Conservation (phyloP, 2,888 invertebrate genomes). For the Dusona sp. region DNA sequence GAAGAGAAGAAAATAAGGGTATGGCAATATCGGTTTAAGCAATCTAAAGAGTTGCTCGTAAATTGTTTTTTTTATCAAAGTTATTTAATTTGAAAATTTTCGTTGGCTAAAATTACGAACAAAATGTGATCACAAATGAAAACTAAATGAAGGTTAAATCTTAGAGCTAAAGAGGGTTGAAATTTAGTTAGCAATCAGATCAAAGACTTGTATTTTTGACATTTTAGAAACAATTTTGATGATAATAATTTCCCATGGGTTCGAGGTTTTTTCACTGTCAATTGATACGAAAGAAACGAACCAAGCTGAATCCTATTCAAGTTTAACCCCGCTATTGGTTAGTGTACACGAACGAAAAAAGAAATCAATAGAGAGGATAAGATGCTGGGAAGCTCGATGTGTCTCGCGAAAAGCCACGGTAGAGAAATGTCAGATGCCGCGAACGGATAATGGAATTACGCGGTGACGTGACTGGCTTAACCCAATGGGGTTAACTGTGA, state of each 20-base stretch:
- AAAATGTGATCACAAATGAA: not conserved
- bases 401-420: constrained; percentile 26
- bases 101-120: not conserved
- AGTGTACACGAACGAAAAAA: not conserved
- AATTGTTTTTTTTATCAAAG: not conserved
- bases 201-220: not conserved
- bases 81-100: not conserved
- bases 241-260: not conserved
- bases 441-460: constrained; percentile 72
- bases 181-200: no score
- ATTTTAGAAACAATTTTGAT: not conserved
- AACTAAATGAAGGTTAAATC: not conserved
- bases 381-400: not conserved
- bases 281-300: not conserved
- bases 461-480: constrained; percentile 72
- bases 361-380: not conserved
- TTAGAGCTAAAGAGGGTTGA: no score
- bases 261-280: not conserved
- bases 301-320: not conserved
- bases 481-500: constrained; percentile 76
- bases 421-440: constrained; percentile 36
- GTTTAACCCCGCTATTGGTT: not conserved
- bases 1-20: not conserved
- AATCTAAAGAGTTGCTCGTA: not conserved
- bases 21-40: not conserved